Base-by-base conservation (phyloP, 2,888 invertebrate genomes). In the Chorisops tibialis region DNA sequence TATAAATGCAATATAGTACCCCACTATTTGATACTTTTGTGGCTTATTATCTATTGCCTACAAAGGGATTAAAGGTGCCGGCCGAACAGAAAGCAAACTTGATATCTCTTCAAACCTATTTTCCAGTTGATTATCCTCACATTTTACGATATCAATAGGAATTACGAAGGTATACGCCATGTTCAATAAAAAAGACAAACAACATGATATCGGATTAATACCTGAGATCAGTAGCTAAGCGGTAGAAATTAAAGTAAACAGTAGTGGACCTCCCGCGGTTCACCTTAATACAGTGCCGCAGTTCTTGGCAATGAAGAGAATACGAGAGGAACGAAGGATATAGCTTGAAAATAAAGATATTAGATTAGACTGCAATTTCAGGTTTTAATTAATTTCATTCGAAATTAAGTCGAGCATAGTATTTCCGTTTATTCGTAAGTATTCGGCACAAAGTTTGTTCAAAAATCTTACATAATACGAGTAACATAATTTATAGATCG, bases 201-300 rank as follows among this genome's bases (percentile, higher is more conserved):
- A 56, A 43, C 56, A 56, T 45, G 56, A 43, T 45, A 56, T 43
- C 56, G 56, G 56, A 56, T 56, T 56, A 56, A 56, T 56, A 43
- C 43, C 43, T 43, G 43, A 35, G 56, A 56, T 56, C 56, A 45
- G 43, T 56, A 56, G 56, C 56, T 30, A 45, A 56, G 56, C 56
- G 56, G 56, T 24, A 24, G 45, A 45, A 43, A 56, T 56, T 43
- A 56, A 56, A 56, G 56, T 56, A 56, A 56, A 56, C 56, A 56
- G 56, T 30, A 56, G 56, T 43, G 45, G 56, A 56, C 56, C 56
- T 45, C 56, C 56, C 45, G 56, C 39, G 6, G 56, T 43, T 24
- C n/a, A n/a, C n/a, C n/a, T n/a, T n/a, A n/a, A n/a, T n/a, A n/a
- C n/a, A n/a, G n/a, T n/a, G n/a, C n/a, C n/a, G n/a, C n/a, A n/a